These are phyloP conservation scores for Neotragus moschatus DNA, from an alignment of 2,113 vertebrate species.

Conservation along the genomic window DNA sequence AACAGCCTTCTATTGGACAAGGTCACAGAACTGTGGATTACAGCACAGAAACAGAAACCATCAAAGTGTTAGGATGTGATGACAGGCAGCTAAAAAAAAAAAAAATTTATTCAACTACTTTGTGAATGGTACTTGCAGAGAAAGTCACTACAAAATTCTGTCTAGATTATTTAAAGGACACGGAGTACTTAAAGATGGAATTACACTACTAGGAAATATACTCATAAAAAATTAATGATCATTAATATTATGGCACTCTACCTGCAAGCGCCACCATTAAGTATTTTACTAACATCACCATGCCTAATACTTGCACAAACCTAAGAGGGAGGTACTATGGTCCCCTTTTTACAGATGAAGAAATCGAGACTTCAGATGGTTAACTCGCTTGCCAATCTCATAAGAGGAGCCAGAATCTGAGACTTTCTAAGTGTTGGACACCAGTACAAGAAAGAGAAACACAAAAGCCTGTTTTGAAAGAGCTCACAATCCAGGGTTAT, in stretches of 20 bases:
- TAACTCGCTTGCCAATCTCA: background rate
- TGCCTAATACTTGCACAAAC: background rate
- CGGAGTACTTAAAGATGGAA: background rate
- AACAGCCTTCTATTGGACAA: background rate
- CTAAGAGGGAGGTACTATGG: background rate
- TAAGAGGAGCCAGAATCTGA: background rate
- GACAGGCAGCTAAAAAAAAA: background rate
- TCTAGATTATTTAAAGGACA: background rate
- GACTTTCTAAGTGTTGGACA: background rate
- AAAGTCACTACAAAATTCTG: background rate
- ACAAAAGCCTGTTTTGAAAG: background rate
- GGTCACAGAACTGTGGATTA: slow-evolving; percentile 41
- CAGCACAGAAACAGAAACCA: background rate
- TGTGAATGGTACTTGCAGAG: background rate
- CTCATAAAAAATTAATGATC: background rate
- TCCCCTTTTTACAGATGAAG: background rate
- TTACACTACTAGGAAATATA: background rate
- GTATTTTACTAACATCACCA: background rate
- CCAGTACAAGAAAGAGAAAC: background rate
- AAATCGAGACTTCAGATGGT: background rate
- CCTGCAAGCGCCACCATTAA: background rate
- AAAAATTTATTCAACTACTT: background rate
- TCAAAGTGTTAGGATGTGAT: background rate
- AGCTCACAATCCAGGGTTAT: background rate
- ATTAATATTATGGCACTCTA: background rate